A percentile compares a stretch with the other conserved stretches of the same genome.
These are phyloP conservation scores for Neodiprion pinetum DNA, from an alignment of 1,140 invertebrate genomes.

Conservation along the genomic window DNA sequence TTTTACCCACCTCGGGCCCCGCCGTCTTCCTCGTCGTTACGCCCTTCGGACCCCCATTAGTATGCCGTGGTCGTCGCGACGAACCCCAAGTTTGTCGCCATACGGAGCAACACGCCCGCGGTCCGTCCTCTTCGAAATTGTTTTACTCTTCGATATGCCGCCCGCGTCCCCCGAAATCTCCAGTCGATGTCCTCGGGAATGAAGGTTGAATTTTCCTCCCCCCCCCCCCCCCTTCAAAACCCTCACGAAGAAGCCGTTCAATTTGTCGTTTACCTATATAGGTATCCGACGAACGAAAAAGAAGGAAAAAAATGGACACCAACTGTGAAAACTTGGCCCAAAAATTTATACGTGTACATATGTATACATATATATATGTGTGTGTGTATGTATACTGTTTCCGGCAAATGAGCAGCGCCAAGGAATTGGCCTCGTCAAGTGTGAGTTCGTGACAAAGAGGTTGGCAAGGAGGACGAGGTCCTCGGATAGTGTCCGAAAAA, in stretches of 20 bases:
- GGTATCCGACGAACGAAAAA: neutral
- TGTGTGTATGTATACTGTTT: too few species aligned
- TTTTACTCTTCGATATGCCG: slow-evolving; percentile 3
- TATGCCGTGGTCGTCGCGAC: neutral
- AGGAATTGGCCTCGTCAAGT: slow-evolving; percentile 56
- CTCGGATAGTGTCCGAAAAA: slow-evolving; percentile 28
- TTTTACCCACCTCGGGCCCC: neutral
- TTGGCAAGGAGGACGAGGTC: slow-evolving; percentile 25
- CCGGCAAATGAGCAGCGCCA: slow-evolving; percentile 26
- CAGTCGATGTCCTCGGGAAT: neutral
- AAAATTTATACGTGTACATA: too few species aligned
- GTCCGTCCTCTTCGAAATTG: neutral
- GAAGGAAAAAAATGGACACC: neutral
- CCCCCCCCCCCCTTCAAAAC: too few species aligned
- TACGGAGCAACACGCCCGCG: neutral
- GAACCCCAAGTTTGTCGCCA: neutral
- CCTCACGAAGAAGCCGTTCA: too few species aligned
- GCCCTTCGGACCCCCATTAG: neutral
- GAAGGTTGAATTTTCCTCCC: neutral
- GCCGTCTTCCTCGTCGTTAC: too few species aligned
- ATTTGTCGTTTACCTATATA: too few species aligned
- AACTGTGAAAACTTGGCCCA: too few species aligned
- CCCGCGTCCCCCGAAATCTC: neutral
- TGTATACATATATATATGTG: too few species aligned
- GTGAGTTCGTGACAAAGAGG: slow-evolving; percentile 49